These are phyloP conservation scores for Rachycentron canadum DNA, from an alignment of 2,797 vertebrate genomes.

Conservation along the genomic window DNA sequence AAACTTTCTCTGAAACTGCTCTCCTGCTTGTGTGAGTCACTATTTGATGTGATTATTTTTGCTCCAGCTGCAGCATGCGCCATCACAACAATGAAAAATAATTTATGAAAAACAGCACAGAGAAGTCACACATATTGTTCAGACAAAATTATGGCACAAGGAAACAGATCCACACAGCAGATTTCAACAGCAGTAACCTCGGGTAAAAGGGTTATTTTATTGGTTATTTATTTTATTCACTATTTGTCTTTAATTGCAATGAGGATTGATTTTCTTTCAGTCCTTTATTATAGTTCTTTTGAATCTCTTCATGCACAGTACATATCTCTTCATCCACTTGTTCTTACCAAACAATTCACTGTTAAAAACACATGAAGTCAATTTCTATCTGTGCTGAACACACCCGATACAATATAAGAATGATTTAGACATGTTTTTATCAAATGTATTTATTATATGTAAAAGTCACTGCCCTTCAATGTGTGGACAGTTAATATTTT, in stretches of 20 bases:
- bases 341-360: neutral
- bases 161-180: slow-evolving; percentile 18
- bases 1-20: slow-evolving; percentile 24
- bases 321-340: neutral
- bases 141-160: slow-evolving; percentile 29
- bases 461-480: neutral
- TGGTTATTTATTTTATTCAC: neutral
- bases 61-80: slow-evolving; percentile 54
- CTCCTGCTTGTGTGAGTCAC: slow-evolving; percentile 53
- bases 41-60: slow-evolving; percentile 62
- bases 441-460: neutral
- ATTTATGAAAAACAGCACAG: slow-evolving; percentile 40
- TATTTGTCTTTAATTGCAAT: neutral
- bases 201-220: slow-evolving; percentile 19
- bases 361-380: neutral
- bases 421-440: neutral
- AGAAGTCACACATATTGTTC: slow-evolving; percentile 30
- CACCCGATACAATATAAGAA: neutral
- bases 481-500: neutral
- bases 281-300: neutral
- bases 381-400: neutral
- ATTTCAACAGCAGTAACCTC: slow-evolving; percentile 34
- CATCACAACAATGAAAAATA: slow-evolving; percentile 46
- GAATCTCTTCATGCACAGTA: neutral
- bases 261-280: neutral